A percentile compares a stretch with the other conserved stretches of the same genome.
Evolutionary conservation across 2,888 invertebrate genomes (phyloP).

Genomic region (Halictus ligatus): DNA sequence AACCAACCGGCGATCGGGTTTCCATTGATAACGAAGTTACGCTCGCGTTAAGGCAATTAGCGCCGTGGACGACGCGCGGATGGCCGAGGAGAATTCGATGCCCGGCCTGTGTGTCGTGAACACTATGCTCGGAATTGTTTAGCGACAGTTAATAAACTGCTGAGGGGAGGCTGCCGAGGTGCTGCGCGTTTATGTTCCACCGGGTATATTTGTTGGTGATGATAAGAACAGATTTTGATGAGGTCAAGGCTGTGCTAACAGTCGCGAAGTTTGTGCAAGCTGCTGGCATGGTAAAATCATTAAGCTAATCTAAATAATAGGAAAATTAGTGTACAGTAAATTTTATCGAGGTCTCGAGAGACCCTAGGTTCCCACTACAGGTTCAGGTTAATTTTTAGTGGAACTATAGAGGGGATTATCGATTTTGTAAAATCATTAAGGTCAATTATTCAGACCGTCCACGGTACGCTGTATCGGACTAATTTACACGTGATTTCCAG

Average conservation of each 20-base stretch:
- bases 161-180: no score
- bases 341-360: no score
- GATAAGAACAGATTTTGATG: no score
- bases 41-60: constrained; percentile 30
- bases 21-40: constrained; percentile 28
- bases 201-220: no score
- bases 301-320: no score
- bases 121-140: neutral
- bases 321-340: no score
- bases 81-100: neutral
- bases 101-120: neutral
- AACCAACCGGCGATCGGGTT: neutral
- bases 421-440: neutral
- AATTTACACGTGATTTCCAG: neutral
- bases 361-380: no score
- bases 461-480: neutral
- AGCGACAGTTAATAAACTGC: neutral
- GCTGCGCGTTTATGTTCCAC: no score
- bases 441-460: no score
- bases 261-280: no score
- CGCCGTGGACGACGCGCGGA: neutral
- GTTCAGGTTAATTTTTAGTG: neutral
- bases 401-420: neutral
- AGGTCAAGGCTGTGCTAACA: no score
- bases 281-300: no score